Evolutionary conservation across 2,888 invertebrate genomes (phyloP).

Genomic region (Philonicus albiceps): DNA sequence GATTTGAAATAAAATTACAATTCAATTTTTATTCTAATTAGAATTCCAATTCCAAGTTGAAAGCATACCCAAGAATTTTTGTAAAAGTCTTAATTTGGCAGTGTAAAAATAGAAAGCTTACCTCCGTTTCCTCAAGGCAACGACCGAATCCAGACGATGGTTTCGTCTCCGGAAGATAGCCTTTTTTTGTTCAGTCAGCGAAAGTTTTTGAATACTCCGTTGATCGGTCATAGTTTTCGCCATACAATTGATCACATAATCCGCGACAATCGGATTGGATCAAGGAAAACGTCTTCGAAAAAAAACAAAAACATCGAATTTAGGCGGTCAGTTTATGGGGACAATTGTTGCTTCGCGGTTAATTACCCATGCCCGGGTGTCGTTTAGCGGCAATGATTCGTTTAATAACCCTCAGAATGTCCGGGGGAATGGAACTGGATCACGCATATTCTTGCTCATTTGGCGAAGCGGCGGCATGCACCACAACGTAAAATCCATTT

Average conservation of each 20-base stretch:
- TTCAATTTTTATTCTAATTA: no score
- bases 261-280: neutral
- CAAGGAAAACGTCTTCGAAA: neutral
- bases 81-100: neutral
- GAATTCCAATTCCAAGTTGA: no score
- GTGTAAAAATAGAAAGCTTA: conserved; percentile 50
- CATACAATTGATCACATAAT: neutral
- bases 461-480: neutral
- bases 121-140: conserved; percentile 58
- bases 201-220: neutral
- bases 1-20: no score
- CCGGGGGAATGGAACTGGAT: neutral
- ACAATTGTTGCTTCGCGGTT: conserved; percentile 5
- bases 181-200: neutral
- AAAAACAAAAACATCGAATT: neutral
- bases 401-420: neutral
- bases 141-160: conserved; percentile 56
- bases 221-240: neutral
- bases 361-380: neutral
- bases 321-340: neutral
- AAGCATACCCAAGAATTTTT: neutral
- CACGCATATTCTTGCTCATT: neutral
- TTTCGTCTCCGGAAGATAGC: conserved; percentile 2
- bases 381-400: neutral
- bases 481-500: neutral